Evolutionary conservation across 2,888 invertebrate genomes (phyloP).

Genomic region (Carabus problematicus): DNA sequence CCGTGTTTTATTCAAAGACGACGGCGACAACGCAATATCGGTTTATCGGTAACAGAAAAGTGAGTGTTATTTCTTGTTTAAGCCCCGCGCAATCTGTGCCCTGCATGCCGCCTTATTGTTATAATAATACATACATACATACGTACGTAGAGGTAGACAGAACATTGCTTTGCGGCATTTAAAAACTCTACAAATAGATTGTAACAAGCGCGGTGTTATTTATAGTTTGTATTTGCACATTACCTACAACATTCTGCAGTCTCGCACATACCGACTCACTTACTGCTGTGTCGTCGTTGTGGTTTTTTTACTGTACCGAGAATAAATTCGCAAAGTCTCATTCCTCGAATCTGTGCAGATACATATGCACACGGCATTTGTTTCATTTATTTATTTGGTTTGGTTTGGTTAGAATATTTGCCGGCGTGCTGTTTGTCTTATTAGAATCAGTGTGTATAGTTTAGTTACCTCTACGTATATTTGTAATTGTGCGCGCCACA

Average conservation of each 20-base stretch:
- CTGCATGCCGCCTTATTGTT: too few relatives aligned
- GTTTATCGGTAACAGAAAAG: too few relatives aligned
- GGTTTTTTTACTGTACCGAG: constrained; percentile 35
- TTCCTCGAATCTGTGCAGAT: constrained; percentile 28
- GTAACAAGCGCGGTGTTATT: constrained; percentile 22
- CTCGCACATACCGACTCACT: too few relatives aligned
- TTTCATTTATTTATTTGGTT: constrained; percentile 30
- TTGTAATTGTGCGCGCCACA: constrained; percentile 36
- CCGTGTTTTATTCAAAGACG: too few relatives aligned
- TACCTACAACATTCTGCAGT: too few relatives aligned
- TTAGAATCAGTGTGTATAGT: too few relatives aligned
- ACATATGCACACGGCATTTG: background rate
- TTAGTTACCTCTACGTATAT: constrained; percentile 1
- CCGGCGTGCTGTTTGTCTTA: constrained; percentile 16
- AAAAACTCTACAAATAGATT: constrained; percentile 38
- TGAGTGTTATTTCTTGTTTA: too few relatives aligned
- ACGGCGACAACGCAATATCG: too few relatives aligned
- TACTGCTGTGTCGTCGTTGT: constrained; percentile 15
- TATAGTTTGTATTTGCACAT: constrained; percentile 30
- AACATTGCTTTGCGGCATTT: constrained; percentile 30
- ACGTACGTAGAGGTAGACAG: too few relatives aligned
- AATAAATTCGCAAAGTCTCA: constrained; percentile 42
- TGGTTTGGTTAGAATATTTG: constrained; percentile 16
- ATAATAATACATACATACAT: too few relatives aligned
- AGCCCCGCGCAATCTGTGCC: too few relatives aligned